Evolutionary conservation across 2,113 vertebrate genomes (phyloP).

Genomic region (Cacatua alba): DNA sequence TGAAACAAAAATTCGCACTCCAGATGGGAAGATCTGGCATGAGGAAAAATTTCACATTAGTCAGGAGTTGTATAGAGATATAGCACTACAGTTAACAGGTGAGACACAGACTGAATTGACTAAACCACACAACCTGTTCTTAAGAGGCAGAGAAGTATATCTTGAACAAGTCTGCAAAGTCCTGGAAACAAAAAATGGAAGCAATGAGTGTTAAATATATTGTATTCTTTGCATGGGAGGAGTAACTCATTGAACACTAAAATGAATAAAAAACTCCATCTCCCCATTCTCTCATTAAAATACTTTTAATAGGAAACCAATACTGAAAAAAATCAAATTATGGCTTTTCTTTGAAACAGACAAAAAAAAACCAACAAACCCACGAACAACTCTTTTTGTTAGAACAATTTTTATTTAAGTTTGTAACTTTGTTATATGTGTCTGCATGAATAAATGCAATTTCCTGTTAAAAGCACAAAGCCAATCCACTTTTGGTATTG

Average conservation of each 20-base stretch:
- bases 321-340: background rate
- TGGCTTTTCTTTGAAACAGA: background rate
- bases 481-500: background rate
- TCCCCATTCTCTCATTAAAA: background rate
- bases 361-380: too few relatives aligned
- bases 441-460: background rate
- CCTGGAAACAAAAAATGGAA: background rate
- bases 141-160: background rate
- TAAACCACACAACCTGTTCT: background rate
- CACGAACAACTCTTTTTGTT: background rate
- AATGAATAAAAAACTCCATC: background rate
- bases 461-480: background rate
- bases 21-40: conserved; percentile 87
- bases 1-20: conserved; percentile 85
- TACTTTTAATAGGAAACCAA: background rate
- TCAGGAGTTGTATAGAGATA: conserved; percentile 81
- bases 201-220: background rate
- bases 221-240: background rate
- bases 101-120: background rate
- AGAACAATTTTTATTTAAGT: background rate
- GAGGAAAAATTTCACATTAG: conserved; percentile 83
- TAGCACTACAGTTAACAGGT: conserved; percentile 85
- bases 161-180: background rate
- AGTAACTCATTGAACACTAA: background rate
- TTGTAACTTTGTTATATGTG: background rate